Evolutionary conservation across 2,113 vertebrate genomes (phyloP).

Genomic region (Proterorhinus semilunaris): DNA sequence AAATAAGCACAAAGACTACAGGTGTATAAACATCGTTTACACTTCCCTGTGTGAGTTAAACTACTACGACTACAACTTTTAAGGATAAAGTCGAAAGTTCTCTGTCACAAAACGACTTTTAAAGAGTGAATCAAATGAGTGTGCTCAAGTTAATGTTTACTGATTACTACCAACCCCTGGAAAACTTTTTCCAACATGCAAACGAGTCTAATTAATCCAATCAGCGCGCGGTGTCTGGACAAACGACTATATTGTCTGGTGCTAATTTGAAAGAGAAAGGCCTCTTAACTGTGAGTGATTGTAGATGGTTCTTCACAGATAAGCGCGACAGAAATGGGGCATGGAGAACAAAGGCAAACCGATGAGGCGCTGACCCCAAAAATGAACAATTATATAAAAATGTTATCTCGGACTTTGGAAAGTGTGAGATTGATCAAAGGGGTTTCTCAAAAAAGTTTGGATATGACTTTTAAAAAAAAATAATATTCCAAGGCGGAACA

Average conservation of each 20-base stretch:
- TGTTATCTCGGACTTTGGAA: neutral
- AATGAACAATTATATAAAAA: conserved; percentile 30
- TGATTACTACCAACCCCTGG: too few relatives aligned
- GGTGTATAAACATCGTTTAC: too few relatives aligned
- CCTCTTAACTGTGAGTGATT: conserved; percentile 7
- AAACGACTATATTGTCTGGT: conserved; percentile 4
- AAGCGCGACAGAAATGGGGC: conserved; percentile 20
- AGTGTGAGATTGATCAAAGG: conserved; percentile 13
- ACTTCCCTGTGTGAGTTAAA: too few relatives aligned
- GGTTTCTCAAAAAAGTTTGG: neutral
- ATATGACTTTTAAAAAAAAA: neutral
- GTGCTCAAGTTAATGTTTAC: too few relatives aligned
- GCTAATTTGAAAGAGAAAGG: conserved; percentile 2
- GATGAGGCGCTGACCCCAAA: conserved; percentile 19
- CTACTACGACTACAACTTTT: too few relatives aligned
- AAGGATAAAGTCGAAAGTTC: too few relatives aligned
- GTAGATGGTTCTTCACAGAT: conserved; percentile 21
- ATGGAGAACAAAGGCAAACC: conserved; percentile 20
- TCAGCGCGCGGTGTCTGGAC: conserved; percentile 1
- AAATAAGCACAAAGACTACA: too few relatives aligned
- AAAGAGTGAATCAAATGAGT: too few relatives aligned
- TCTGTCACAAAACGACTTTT: too few relatives aligned
- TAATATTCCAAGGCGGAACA: conserved; percentile 10
- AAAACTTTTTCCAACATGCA: too few relatives aligned
- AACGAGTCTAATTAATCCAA: conserved; percentile 2